Evolutionary conservation across 23 tunicate species (phyloP).

Genomic region (Halocynthia roretzi): DNA sequence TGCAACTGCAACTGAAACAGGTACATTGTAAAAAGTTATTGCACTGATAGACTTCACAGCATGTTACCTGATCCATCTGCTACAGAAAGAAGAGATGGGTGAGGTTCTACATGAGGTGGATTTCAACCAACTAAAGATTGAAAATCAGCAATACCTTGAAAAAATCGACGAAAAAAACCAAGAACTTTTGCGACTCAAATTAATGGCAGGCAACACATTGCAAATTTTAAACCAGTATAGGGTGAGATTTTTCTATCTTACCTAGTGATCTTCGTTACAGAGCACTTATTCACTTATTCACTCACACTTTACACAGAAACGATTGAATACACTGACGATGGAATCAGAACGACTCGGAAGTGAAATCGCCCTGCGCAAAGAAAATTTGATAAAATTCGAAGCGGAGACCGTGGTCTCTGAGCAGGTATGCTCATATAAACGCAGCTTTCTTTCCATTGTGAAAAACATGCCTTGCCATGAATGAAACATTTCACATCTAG

Average conservation of each 20-base stretch:
- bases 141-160: conserved; percentile 82
- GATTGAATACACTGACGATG: conserved; percentile 36
- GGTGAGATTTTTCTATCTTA: conserved; percentile 13
- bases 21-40: conserved; percentile 5
- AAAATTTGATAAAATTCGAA: conserved; percentile 40
- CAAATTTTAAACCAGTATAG: conserved; percentile 75
- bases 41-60: background rate
- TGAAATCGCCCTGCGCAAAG: conserved; percentile 59
- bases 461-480: background rate
- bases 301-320: conserved; percentile 41
- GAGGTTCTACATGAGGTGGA: conserved; percentile 95
- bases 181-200: conserved; percentile 68
- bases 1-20: conserved; percentile 77
- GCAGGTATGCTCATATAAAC: conserved; percentile 21
- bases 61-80: background rate
- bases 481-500: background rate
- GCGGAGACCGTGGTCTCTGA: conserved; percentile 58
- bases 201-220: conserved; percentile 95
- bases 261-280: background rate
- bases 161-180: conserved; percentile 97
- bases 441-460: background rate
- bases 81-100: conserved; percentile 97
- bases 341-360: conserved; percentile 47
- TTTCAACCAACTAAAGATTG: conserved; percentile 89
- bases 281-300: background rate